These are phyloP conservation scores for Phenacoccus solenopsis DNA, from an alignment of 1,140 invertebrate genomes.

Conservation along the genomic window DNA sequence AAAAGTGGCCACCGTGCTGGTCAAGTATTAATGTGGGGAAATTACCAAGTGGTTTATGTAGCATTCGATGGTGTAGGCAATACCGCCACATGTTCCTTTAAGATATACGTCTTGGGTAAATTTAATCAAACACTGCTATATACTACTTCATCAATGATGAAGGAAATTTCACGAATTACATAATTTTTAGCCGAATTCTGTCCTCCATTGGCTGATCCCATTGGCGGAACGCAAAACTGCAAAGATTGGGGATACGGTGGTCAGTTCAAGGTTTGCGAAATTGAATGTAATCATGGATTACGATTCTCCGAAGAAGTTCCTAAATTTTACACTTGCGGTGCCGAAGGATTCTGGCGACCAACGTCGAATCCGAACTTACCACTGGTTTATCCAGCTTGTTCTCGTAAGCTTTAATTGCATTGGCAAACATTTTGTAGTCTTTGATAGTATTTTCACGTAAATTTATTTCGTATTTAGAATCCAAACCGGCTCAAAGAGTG, in stretches of 20 bases:
- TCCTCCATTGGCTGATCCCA: slow-evolving; percentile 67
- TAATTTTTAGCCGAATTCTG: slow-evolving; percentile 68
- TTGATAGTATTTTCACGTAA: background rate
- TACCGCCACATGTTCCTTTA: slow-evolving; percentile 82
- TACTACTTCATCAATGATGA: background rate
- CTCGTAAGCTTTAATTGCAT: slow-evolving; percentile 42
- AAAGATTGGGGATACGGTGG: slow-evolving; percentile 91
- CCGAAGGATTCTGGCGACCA: slow-evolving; percentile 91
- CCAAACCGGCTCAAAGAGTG: slow-evolving; percentile 75
- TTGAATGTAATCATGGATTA: slow-evolving; percentile 69
- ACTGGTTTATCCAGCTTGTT: slow-evolving; percentile 79
- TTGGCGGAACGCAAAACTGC: slow-evolving; percentile 79
- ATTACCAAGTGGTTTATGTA: slow-evolving; percentile 85
- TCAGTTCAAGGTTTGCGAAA: slow-evolving; percentile 87
- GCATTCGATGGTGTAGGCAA: slow-evolving; percentile 85
- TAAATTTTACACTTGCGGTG: slow-evolving; percentile 90
- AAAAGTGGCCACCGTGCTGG: slow-evolving; percentile 78
- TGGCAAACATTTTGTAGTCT: background rate
- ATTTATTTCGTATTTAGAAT: slow-evolving; percentile 38
- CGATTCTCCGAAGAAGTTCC: slow-evolving; percentile 82
- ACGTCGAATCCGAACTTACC: slow-evolving; percentile 62
- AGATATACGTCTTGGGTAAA: slow-evolving; percentile 80
- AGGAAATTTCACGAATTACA: background rate
- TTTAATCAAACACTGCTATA: slow-evolving; percentile 26
- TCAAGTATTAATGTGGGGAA: slow-evolving; percentile 83